phyloP scores from a whole-genome alignment of 1,140 invertebrate genomes.

The Drosophila nebulosa region DNA sequence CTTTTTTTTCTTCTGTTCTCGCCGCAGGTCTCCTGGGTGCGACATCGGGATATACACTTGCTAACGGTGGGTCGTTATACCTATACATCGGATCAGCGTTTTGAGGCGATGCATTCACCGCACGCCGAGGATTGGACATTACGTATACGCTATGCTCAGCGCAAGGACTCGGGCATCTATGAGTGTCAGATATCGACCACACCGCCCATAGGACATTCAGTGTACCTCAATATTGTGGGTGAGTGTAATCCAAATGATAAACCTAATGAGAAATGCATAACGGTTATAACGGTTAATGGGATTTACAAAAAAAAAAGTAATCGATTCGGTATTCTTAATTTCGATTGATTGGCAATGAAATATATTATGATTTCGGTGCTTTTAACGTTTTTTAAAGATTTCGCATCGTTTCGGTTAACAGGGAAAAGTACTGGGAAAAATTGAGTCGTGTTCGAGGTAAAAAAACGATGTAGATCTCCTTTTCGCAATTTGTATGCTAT shows the following conservation, averaged over 20 bases:
- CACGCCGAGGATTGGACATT: conserved; percentile 90
- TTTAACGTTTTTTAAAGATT: too few species aligned
- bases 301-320: too few species aligned
- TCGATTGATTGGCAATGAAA: too few species aligned
- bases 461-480: too few species aligned
- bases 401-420: too few species aligned
- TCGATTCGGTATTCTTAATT: too few species aligned
- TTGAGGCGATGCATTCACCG: conserved; percentile 88
- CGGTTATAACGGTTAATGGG: too few species aligned
- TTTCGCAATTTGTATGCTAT: too few species aligned
- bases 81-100: conserved; percentile 92
- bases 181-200: conserved; percentile 94
- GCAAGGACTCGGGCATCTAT: conserved; percentile 90
- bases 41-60: conserved; percentile 92
- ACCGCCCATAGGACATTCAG: conserved; percentile 89
- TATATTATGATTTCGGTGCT: too few species aligned
- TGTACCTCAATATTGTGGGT: conserved; percentile 91
- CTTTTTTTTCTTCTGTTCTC: neutral
- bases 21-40: conserved; percentile 92
- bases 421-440: too few species aligned
- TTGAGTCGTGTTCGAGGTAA: too few species aligned
- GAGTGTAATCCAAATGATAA: conserved; percentile 83
- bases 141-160: conserved; percentile 88
- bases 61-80: conserved; percentile 92
- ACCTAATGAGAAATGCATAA: too few species aligned